Conservation (phyloP, 2,888 invertebrate species). For the Embidobia sp. region DNA sequence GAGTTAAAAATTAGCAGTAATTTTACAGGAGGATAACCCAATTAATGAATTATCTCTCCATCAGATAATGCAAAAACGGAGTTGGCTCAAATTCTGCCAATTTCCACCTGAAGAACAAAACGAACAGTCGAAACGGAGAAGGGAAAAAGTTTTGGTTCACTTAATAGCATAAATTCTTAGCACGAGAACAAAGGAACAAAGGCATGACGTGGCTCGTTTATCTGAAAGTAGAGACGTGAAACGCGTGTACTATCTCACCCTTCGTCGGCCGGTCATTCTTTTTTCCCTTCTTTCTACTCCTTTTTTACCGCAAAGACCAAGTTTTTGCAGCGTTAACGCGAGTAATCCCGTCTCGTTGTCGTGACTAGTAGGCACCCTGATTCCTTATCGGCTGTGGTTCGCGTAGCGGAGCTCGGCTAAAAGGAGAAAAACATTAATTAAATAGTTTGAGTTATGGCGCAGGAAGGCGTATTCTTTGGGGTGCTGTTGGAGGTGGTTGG, state of each 20-base stretch:
- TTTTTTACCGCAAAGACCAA: conserved; percentile 49
- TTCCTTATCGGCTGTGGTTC: conserved; percentile 65
- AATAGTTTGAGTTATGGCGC: conserved; percentile 75
- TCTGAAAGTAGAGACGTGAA: conserved; percentile 63
- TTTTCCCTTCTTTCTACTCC: not conserved
- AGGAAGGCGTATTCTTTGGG: conserved; percentile 58
- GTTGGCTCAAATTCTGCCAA: conserved; percentile 34
- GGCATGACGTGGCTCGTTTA: conserved; percentile 59
- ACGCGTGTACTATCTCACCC: conserved; percentile 66
- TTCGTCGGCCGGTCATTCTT: conserved; percentile 38
- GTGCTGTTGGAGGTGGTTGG: conserved; percentile 59
- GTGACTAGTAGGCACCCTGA: conserved; percentile 66
- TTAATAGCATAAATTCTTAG: conserved; percentile 59
- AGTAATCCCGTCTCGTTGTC: conserved; percentile 63
- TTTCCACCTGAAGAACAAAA: conserved; percentile 24
- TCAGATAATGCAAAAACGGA: conserved; percentile 29
- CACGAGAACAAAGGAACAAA: conserved; percentile 47
- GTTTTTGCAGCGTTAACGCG: conserved; percentile 54
- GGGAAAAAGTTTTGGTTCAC: conserved; percentile 42
- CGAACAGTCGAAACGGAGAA: conserved; percentile 17
- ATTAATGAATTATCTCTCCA: conserved; percentile 23
- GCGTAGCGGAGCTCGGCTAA: conserved; percentile 61
- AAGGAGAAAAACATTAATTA: conserved; percentile 75
- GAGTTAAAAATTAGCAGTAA: no score
- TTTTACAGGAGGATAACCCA: conserved; percentile 4